phyloP scores from a whole-genome alignment of 2,113 vertebrate species.

The Callorhinus ursinus region DNA sequence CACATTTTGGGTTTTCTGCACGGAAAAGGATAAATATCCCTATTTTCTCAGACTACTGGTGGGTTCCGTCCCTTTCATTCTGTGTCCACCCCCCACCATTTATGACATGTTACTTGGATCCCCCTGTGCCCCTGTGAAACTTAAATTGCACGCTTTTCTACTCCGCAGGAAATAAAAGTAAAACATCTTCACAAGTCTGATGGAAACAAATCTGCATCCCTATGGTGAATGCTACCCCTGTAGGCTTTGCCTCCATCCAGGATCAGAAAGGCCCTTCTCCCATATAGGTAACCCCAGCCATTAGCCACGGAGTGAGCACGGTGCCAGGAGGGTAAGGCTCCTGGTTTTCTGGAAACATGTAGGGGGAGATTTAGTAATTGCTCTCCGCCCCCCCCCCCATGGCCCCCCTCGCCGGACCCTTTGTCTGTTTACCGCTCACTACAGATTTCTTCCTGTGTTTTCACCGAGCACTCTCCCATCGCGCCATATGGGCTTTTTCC shows the following conservation, averaged over 20 bases:
- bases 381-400: background rate
- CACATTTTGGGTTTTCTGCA: background rate
- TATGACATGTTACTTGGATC: constrained; percentile 70
- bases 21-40: background rate
- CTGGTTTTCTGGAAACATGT: constrained; percentile 76
- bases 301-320: constrained; percentile 67
- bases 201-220: constrained; percentile 78
- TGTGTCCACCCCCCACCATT: background rate
- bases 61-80: background rate
- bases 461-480: constrained; percentile 30
- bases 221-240: constrained; percentile 71
- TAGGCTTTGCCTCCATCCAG: constrained; percentile 74
- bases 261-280: constrained; percentile 67
- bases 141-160: constrained; percentile 74
- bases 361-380: constrained; percentile 57
- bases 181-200: constrained; percentile 72
- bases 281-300: constrained; percentile 64
- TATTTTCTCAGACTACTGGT: background rate
- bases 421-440: constrained; percentile 69
- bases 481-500: constrained; percentile 80
- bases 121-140: constrained; percentile 42
- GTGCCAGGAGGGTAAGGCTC: constrained; percentile 64
- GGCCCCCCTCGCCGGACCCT: background rate
- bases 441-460: constrained; percentile 71
- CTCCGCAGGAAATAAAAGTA: constrained; percentile 71